Percentiles rank a stretch among this genome's conserved stretches.
phyloP scores from a whole-genome alignment of 2,113 vertebrate genomes.

The Marmota flaviventris region DNA sequence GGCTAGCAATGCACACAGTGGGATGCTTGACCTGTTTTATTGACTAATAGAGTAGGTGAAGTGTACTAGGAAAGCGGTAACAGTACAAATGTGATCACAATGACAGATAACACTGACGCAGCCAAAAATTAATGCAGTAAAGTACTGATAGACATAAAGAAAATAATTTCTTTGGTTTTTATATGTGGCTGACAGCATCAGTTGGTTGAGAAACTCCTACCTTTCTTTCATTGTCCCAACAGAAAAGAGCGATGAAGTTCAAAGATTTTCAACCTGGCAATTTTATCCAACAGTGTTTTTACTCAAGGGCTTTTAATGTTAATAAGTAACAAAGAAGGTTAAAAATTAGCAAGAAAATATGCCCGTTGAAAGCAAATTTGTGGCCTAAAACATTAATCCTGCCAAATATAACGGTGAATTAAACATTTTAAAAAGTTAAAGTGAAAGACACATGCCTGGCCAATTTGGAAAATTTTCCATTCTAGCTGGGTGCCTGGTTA shows the following conservation, averaged over 20 bases:
- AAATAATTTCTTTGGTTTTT: neutral
- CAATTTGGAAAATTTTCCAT: slow-evolving; percentile 5
- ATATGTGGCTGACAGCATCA: neutral
- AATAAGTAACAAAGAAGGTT: slow-evolving; percentile 68
- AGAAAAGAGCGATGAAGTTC: neutral
- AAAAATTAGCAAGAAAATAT: slow-evolving; percentile 72
- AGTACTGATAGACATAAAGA: neutral
- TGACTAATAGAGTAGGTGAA: neutral
- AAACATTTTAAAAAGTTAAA: slow-evolving; percentile 58
- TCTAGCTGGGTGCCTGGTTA: neutral
- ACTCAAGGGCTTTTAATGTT: slow-evolving; percentile 64
- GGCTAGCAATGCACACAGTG: neutral
- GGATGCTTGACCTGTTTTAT: neutral
- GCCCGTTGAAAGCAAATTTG: slow-evolving; percentile 63
- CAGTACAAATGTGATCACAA: neutral
- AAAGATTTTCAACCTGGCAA: slow-evolving; percentile 47
- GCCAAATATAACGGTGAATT: slow-evolving; percentile 61
- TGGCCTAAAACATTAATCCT: slow-evolving; percentile 44
- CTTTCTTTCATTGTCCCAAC: slow-evolving; percentile 18
- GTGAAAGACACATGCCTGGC: slow-evolving; percentile 25
- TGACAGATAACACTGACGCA: neutral
- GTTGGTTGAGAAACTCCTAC: neutral
- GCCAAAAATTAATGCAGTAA: neutral
- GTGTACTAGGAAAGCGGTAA: neutral
- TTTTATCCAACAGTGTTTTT: slow-evolving; percentile 54